Evolutionary conservation across 1,140 invertebrate species (phyloP).

Genomic region (Eulimnadia texana): DNA sequence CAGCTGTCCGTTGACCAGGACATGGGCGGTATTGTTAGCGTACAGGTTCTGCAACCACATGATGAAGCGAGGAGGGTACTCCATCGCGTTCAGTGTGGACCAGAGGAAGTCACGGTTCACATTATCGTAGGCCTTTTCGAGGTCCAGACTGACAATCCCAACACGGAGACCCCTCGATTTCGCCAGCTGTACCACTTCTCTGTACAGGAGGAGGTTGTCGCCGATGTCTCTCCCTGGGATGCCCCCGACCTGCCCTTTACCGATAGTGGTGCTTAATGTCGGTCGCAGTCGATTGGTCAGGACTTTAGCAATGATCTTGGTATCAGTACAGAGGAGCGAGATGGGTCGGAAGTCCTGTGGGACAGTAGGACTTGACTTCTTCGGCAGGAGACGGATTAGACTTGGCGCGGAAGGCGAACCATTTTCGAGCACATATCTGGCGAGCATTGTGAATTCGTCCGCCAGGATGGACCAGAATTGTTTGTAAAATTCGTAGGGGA

Average conservation of each 20-base stretch:
- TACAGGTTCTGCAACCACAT: not conserved
- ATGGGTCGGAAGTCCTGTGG: not conserved
- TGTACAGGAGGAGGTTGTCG: not conserved
- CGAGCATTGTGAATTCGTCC: no score
- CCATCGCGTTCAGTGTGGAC: not conserved
- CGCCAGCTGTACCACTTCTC: not conserved
- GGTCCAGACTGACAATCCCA: not conserved
- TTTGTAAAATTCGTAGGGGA: conserved; percentile 1
- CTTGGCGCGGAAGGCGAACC: no score
- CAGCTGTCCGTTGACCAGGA: not conserved
- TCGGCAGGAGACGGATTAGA: no score
- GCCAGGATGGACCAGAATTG: not conserved
- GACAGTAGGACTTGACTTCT: not conserved
- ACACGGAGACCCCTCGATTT: not conserved
- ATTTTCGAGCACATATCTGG: no score
- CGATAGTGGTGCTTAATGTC: not conserved
- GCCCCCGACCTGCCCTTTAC: not conserved
- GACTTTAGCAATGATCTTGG: not conserved
- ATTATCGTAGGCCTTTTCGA: not conserved
- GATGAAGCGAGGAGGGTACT: not conserved
- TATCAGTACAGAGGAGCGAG: not conserved
- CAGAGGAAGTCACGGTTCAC: not conserved
- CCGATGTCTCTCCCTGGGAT: not conserved
- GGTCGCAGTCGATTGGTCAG: not conserved
- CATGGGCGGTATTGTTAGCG: not conserved